These are phyloP conservation scores for Muschampia staudingeri DNA, from an alignment of 2,888 invertebrate genomes.

Conservation along the genomic window DNA sequence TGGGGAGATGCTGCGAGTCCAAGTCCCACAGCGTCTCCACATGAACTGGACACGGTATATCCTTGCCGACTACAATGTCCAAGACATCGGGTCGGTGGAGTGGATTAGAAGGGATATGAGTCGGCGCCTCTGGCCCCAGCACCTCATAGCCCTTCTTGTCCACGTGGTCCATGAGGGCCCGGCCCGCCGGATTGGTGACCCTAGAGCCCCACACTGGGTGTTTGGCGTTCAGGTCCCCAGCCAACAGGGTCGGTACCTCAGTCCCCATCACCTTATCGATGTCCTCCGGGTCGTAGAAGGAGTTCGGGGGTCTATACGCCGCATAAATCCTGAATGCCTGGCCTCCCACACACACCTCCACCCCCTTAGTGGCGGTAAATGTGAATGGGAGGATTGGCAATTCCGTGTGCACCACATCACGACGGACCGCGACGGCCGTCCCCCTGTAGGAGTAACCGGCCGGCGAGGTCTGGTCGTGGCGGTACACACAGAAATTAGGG, in stretches of 20 bases:
- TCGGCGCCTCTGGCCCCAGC: neutral
- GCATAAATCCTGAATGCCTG: neutral
- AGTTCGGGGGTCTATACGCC: neutral
- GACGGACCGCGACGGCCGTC: neutral
- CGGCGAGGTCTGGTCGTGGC: neutral
- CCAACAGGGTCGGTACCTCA: neutral
- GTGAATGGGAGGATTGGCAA: neutral
- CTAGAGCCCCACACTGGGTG: neutral
- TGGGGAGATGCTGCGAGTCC: constrained; percentile 4
- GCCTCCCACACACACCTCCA: neutral
- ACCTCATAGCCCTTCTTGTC: neutral
- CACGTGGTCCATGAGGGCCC: neutral
- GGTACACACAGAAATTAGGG: neutral
- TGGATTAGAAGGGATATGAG: neutral
- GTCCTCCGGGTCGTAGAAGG: neutral
- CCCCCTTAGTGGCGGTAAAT: neutral
- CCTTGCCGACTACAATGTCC: constrained; percentile 8
- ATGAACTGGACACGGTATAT: constrained; percentile 10
- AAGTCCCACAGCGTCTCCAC: constrained; percentile 24
- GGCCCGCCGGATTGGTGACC: neutral
- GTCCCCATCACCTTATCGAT: neutral
- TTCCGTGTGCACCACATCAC: neutral
- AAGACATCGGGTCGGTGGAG: constrained; percentile 1
- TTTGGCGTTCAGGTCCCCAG: constrained; percentile 6
- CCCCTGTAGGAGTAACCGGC: neutral